These are phyloP conservation scores for Macroglossus sobrinus DNA, from an alignment of 2,113 vertebrate species.

Conservation along the genomic window DNA sequence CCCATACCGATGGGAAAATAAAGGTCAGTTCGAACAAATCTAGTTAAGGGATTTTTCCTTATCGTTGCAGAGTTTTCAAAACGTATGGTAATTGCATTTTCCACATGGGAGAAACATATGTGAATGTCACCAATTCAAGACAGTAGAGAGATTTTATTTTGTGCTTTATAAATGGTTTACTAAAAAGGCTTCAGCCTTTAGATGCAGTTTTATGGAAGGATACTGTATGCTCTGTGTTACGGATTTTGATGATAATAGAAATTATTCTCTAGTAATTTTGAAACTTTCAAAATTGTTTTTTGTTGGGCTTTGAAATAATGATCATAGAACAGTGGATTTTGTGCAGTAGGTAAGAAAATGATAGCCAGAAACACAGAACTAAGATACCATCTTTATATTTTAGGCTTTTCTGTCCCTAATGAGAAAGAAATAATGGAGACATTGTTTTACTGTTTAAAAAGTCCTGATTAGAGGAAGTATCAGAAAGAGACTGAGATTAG, in stretches of 20 bases:
- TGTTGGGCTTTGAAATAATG: conserved; percentile 25
- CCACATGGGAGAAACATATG: background rate
- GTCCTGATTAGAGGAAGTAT: background rate
- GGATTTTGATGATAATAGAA: conserved; percentile 15
- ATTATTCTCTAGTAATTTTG: conserved; percentile 21
- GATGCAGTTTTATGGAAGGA: background rate
- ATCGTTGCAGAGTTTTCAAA: background rate
- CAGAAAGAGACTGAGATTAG: conserved; percentile 32
- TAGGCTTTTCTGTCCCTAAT: background rate
- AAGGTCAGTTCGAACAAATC: conserved; percentile 85
- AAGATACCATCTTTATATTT: background rate
- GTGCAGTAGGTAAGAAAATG: conserved; percentile 22
- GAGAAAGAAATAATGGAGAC: background rate
- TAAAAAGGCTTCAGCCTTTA: background rate
- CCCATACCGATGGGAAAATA: conserved; percentile 88
- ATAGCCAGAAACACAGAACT: conserved; percentile 5
- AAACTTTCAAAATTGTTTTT: conserved; percentile 2
- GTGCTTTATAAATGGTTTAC: conserved; percentile 1
- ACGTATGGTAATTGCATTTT: background rate
- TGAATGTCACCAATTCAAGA: background rate
- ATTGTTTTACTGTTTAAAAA: conserved; percentile 7
- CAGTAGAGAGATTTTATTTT: conserved; percentile 10
- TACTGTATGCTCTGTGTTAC: background rate
- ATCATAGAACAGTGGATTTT: conserved; percentile 1
- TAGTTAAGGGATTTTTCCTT: conserved; percentile 4